Percentiles rank a stretch among this genome's conserved stretches.
Evolutionary conservation across 2,797 vertebrate genomes (phyloP).

Genomic region (Myiothlypis chrysogaster): DNA sequence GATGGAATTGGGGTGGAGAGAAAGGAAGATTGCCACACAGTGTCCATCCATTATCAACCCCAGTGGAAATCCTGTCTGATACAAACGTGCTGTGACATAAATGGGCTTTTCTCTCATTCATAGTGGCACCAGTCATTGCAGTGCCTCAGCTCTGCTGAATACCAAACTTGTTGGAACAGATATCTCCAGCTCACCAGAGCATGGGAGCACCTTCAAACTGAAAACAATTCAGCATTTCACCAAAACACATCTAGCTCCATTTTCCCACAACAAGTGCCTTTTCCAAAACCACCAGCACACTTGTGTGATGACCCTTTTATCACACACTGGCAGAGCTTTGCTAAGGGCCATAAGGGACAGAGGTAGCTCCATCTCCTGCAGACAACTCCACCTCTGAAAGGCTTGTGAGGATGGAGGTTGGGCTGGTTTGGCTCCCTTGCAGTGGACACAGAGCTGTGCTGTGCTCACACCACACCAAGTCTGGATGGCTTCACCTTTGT

Average conservation of each 20-base stretch:
- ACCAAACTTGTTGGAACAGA: neutral
- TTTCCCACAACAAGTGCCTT: neutral
- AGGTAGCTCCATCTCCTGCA: neutral
- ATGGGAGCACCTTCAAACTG: neutral
- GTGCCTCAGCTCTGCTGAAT: neutral
- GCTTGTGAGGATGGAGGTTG: neutral
- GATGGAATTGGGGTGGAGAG: neutral
- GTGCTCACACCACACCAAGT: neutral
- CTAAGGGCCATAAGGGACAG: neutral
- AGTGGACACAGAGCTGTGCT: neutral
- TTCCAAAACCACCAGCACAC: neutral
- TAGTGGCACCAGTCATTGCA: neutral
- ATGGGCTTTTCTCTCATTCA: constrained; percentile 5
- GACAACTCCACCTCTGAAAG: neutral
- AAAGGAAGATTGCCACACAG: neutral
- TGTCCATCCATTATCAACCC: neutral
- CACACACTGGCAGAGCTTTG: neutral
- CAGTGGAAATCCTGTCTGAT: neutral
- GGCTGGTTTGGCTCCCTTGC: neutral
- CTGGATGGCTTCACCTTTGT: neutral
- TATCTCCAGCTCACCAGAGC: neutral
- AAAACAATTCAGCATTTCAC: neutral
- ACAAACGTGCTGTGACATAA: neutral
- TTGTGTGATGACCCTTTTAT: neutral
- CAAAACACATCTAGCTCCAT: neutral